Evolutionary conservation across 2,888 invertebrate genomes (phyloP), one percentile per base, ranked within the genome.

Genomic region (Thecocarcelia acutangulata): DNA sequence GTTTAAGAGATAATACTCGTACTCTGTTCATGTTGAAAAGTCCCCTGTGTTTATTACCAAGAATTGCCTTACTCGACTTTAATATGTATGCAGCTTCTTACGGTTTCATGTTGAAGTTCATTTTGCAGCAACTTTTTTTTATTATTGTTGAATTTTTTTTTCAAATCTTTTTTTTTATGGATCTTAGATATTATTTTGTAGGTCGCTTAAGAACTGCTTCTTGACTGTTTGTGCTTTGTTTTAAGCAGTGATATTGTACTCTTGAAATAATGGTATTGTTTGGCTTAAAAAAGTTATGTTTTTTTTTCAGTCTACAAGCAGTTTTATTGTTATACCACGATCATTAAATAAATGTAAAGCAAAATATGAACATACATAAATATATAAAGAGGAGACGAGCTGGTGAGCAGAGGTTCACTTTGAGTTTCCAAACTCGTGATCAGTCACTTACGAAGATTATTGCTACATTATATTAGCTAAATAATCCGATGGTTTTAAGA

Each of bases 101-200:
- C 59, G 64, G 72, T 52, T 59, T 72, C 40, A 28, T 66, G 52
- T 52, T 52, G 50, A 78, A 78, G 72, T 78, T 78, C 59, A 78
- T 78, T 48, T 66, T 58, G 66, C 70, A 59, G 64, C 72, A 72
- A 59, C 17, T 64, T 42, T 58, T 78, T 72, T 78, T 59, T 52
- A 40, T 64, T 70, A 37, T 72, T 44, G 40, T 28, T 48, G 4
- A 33, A 24, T 54, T 52, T 8, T 44, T 44, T 61, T 17, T 33
- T 12, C 42, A 21, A 42, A 33, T 33, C 33, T 33, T 24, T 59
- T 59, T 13, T 52, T 52, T 66, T 40, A 17, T 48, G 44, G 17
- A 50, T 5, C 15, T 19, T 54, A 44, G 17, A 28, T 68, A 66
- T 54, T 64, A 24, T 64, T 72, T 64, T 77, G 17, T 63, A 48